A percentile compares a stretch with the other conserved stretches of the same genome.
These are phyloP conservation scores for Clepsis dumicolana DNA, from an alignment of 2,888 invertebrate species.

Conservation along the genomic window DNA sequence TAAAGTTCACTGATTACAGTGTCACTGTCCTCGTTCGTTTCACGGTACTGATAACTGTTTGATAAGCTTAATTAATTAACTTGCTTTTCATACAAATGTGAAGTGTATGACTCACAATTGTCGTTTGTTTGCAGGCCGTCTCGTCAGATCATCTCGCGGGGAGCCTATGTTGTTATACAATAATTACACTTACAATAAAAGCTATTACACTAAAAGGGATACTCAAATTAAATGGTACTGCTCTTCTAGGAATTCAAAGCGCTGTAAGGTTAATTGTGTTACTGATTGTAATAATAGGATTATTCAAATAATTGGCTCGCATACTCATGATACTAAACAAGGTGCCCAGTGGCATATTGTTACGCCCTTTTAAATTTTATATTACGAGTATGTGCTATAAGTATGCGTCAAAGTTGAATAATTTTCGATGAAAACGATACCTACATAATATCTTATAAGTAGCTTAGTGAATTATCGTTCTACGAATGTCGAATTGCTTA, in stretches of 20 bases:
- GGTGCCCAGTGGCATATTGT: slow-evolving; percentile 5
- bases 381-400: too few species aligned
- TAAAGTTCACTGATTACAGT: slow-evolving; percentile 4
- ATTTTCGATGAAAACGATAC: too few species aligned
- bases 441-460: too few species aligned
- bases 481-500: too few species aligned
- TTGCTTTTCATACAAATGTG: slow-evolving; percentile 2
- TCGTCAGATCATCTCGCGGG: slow-evolving; percentile 57
- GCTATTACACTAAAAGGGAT: slow-evolving; percentile 55
- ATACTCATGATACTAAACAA: slow-evolving; percentile 47
- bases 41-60: slow-evolving; percentile 14
- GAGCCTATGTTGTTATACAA: slow-evolving; percentile 56
- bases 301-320: slow-evolving; percentile 43
- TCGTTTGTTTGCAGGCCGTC: slow-evolving; percentile 48
- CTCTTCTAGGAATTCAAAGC: slow-evolving; percentile 60
- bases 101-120: not conserved
- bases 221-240: slow-evolving; percentile 63
- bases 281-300: slow-evolving; percentile 51
- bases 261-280: slow-evolving; percentile 59
- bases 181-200: slow-evolving; percentile 59
- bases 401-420: too few species aligned
- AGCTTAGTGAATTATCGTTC: too few species aligned
- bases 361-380: too few species aligned
- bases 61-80: slow-evolving; percentile 11
- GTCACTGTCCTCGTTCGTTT: slow-evolving; percentile 2